Evolutionary conservation across 2,888 invertebrate genomes (phyloP).

Genomic region (Ypsolopha scabrella): DNA sequence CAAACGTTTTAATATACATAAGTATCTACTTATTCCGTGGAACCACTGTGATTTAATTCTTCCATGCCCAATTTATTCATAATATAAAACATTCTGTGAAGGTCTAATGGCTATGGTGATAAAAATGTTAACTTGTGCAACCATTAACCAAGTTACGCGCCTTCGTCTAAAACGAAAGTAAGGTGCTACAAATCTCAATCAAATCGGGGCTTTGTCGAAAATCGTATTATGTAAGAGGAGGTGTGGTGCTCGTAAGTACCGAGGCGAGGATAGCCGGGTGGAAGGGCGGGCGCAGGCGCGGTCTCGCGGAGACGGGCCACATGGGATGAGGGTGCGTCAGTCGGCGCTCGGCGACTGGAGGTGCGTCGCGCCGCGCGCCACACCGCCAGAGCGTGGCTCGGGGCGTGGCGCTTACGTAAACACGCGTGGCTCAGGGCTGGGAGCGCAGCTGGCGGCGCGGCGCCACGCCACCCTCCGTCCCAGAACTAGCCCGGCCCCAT

Average conservation of each 20-base stretch:
- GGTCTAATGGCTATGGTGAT: no score
- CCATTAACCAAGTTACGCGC: background rate
- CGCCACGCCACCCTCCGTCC: conserved; percentile 61
- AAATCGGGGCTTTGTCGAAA: conserved; percentile 25
- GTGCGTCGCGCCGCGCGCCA: conserved; percentile 63
- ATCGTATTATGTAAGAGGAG: conserved; percentile 52
- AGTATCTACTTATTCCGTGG: no score
- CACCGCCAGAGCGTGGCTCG: conserved; percentile 65
- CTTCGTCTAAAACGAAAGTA: background rate
- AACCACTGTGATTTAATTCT: no score
- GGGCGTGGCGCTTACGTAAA: conserved; percentile 72
- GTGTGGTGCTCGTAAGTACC: conserved; percentile 34
- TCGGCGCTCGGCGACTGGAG: conserved; percentile 65
- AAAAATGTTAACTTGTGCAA: background rate
- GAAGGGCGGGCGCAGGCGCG: background rate
- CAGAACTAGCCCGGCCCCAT: conserved; percentile 42
- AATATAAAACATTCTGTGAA: no score
- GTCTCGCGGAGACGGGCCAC: background rate
- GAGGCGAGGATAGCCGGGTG: conserved; percentile 17
- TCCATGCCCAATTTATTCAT: no score
- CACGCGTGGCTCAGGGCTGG: conserved; percentile 50
- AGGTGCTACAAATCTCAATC: background rate
- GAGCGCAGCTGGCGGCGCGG: conserved; percentile 48
- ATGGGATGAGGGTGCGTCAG: conserved; percentile 29
- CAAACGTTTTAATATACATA: no score